A percentile compares a stretch with the other conserved stretches of the same genome.
These are phyloP conservation scores for Acanthornis magna DNA, from an alignment of 2,797 vertebrate genomes.

Conservation along the genomic window DNA sequence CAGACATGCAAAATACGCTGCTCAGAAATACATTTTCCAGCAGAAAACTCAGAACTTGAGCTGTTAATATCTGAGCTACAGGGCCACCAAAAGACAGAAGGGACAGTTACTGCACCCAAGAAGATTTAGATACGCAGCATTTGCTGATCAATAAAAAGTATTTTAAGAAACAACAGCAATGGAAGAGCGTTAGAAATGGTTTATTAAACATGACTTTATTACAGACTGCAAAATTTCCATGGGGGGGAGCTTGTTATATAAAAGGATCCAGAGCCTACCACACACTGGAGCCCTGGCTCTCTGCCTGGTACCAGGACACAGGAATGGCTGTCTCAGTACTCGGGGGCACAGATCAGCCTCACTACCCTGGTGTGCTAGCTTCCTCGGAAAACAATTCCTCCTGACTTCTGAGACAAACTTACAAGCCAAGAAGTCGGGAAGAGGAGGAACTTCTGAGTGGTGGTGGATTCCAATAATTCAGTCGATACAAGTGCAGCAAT, in stretches of 20 bases:
- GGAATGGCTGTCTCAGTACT: background rate
- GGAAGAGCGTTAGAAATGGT: background rate
- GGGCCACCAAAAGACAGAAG: background rate
- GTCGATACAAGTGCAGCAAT: fast-evolving
- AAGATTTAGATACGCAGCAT: background rate
- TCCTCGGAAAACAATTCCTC: background rate
- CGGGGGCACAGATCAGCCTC: background rate
- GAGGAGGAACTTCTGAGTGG: background rate
- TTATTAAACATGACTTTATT: background rate
- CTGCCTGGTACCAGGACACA: too few species aligned
- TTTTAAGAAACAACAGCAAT: background rate
- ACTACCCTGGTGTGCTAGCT: background rate
- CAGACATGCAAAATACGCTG: background rate
- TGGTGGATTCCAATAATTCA: background rate
- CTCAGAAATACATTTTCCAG: background rate
- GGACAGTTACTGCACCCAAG: background rate
- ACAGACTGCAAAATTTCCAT: background rate
- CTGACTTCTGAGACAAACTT: background rate
- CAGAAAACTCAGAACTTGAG: background rate
- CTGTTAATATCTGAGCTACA: background rate
- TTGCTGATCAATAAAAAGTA: background rate
- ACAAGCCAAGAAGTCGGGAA: background rate
- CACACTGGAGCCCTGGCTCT: background rate
- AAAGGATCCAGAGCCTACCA: background rate
- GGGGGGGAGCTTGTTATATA: background rate